phyloP scores from a whole-genome alignment of 2,113 vertebrate species.

The Parus major region DNA sequence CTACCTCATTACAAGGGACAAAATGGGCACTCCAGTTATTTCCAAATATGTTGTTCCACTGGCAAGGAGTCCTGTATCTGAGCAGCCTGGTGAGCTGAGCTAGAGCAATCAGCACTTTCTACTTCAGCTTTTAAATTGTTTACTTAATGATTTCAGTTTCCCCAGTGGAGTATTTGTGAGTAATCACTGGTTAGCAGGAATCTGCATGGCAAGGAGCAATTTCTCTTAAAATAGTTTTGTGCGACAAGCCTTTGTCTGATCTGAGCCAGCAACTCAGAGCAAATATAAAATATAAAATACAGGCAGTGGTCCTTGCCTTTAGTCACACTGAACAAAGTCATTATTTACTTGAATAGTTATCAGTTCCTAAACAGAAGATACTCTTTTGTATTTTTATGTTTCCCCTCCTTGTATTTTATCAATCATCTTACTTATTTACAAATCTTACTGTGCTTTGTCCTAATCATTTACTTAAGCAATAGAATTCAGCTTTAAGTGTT shows the following conservation, averaged over 20 bases:
- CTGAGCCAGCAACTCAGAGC: neutral
- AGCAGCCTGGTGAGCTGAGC: neutral
- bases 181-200: neutral
- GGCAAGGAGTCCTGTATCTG: neutral
- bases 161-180: neutral
- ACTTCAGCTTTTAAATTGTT: neutral
- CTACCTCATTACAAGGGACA: neutral
- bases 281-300: neutral
- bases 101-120: neutral
- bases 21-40: neutral
- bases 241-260: neutral
- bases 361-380: neutral
- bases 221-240: neutral
- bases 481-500: constrained; percentile 26
- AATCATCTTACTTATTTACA: neutral
- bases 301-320: neutral
- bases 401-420: neutral
- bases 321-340: neutral
- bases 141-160: constrained; percentile 3
- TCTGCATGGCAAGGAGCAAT: neutral
- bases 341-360: neutral
- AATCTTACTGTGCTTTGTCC: neutral
- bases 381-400: neutral
- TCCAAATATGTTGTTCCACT: neutral
- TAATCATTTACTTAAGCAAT: neutral